Base-by-base conservation (phyloP, 2,113 vertebrate genomes). In the Heteronetta atricapilla region DNA sequence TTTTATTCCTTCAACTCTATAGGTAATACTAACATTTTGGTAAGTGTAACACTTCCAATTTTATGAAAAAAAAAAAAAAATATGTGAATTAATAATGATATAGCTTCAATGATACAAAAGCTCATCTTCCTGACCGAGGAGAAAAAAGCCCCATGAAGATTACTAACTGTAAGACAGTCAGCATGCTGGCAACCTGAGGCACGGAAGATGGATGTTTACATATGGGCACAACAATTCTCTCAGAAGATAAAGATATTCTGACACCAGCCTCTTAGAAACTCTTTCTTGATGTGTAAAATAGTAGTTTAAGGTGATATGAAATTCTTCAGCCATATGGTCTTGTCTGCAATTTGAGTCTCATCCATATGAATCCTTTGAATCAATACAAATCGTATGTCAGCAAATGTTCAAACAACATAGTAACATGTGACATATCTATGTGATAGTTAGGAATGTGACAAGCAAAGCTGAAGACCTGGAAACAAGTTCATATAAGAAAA, bases 401-500 rank as follows among this genome's bases (percentile, higher is more conserved):
- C 22, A 76, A 72, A 53, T 38, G 4, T 55, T 69, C 26, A 56
- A 26, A 34, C 11, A 85, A 70, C 46, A 48, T 20, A 48, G 46
- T 21, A 48, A 48, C 46, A 46, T 46, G 20, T 48, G 46, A 89
- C 72, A 74, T 23, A 28, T 92, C 95, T 33, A 78, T 85, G 90
- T 52, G 82, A 92, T 44, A 77, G n/a, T 85, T 81, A 81, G 42
- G 3, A 29, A 21, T 59, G 64, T 84, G 76, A 92, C 69, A 94
- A 97, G 96, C 72, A n/a, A 97, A 96, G 90, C 36, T 94, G 92
- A 95, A 95, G 83, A 94, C 72, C 75, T 89, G 85, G 82, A 97
- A 97, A 95, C 93, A 93, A 93, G 29, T 89, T 95, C 72, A 68
- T 78, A 92, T 89, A 74, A 95, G 94, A 88, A 97, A 96, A 94